Base-by-base conservation (phyloP, 2,113 vertebrate species). In the Stegostoma tigrinum region DNA sequence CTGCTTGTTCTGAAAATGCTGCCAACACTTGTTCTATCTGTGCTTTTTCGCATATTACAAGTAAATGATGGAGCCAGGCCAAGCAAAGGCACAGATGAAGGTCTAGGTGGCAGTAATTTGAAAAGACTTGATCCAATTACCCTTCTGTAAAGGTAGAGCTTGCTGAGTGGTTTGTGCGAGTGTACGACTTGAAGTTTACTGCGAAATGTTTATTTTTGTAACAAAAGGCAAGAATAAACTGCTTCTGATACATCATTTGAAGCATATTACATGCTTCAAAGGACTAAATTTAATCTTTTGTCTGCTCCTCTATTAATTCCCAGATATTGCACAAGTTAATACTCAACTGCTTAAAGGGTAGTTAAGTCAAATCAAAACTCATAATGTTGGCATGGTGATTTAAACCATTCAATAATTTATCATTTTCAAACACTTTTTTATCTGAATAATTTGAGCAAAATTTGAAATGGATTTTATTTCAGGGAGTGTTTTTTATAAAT, bases 401-500 rank as follows among this genome's bases (percentile, higher is more conserved):
- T 95, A 12, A 42, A 72, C 38, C 67, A 72, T 95, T 70, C 93
- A 27, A 48, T 95, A 48, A 95, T 67, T 94, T 72, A 95, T 52
- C 24, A 19, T 7, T 45, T 52, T 61, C 5, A 70, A 75, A n/a
- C 7, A 67, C 45, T 95, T n/a, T n/a, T n/a, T n/a, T 95, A 61
- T 95, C 64, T 30, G 94, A 52, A 52, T 95, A 45, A 95, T 10
- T 95, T 67, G 19, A 75, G 42, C 38, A 67, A 42, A 42, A 61
- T 64, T 95, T 48, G 45, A 95, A 72, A 48, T 61, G 55, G n/a
- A n/a, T 52, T 95, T 45, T 95, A 68, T 61, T 86, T 95, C 14
- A 34, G 42, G 68, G 42, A 75, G 5, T 19, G 8, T 24, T 94
- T 94, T 94, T 42, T 45, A 42, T 34, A 61, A 70, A 72, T 45